Evolutionary conservation across 2,113 vertebrate genomes (phyloP).

Genomic region (Todiramphus chloris): DNA sequence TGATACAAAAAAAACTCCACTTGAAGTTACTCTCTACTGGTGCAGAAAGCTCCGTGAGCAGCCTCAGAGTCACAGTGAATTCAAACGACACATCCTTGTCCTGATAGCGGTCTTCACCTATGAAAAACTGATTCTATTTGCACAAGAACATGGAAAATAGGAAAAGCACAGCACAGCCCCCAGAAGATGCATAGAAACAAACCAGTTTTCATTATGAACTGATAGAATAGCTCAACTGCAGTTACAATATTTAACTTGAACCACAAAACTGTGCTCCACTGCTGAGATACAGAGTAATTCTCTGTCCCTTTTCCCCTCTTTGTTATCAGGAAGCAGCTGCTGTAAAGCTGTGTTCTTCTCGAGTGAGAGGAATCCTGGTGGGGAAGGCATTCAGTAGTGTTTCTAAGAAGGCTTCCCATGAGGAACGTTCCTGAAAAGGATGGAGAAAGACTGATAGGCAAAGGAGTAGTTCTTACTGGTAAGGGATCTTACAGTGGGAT

Average conservation of each 20-base stretch:
- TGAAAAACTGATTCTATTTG: not conserved
- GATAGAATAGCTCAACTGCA: not conserved
- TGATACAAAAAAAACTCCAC: not conserved
- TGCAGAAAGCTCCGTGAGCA: not conserved
- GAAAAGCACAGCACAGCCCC: not conserved
- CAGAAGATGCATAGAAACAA: not conserved
- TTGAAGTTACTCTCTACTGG: not conserved
- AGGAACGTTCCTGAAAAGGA: not conserved
- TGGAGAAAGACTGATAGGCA: not conserved
- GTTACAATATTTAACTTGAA: not conserved
- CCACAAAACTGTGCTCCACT: not conserved
- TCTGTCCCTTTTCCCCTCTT: not conserved
- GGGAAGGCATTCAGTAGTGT: not conserved
- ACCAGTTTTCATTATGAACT: not conserved
- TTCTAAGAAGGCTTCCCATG: not conserved
- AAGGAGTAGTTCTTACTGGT: not conserved
- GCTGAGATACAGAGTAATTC: not conserved
- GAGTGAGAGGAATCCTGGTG: not conserved
- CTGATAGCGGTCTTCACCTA: accelerated
- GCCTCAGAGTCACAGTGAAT: not conserved
- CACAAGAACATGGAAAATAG: not conserved
- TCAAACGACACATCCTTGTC: accelerated
- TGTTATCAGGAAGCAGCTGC: not conserved
- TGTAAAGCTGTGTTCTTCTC: not conserved
- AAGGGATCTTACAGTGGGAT: not conserved